Percentiles rank a stretch among this genome's conserved stretches.
Conservation (phyloP, 2,113 vertebrate species). For the Tinamus guttatus region DNA sequence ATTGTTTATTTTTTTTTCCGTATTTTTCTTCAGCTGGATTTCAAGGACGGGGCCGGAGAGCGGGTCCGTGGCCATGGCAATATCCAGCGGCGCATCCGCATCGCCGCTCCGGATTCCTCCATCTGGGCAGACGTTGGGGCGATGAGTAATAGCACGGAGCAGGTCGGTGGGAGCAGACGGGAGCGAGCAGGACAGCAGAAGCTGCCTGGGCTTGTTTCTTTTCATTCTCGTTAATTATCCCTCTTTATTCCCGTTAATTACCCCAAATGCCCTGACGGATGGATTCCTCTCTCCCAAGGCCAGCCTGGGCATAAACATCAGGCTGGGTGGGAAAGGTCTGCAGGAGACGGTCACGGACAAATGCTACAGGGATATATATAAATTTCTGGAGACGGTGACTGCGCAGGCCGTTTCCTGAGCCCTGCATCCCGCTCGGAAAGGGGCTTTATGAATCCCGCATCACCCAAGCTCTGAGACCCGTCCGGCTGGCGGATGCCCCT, state of each 20-base stretch:
- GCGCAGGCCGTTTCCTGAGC: background rate
- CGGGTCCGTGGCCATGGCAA: background rate
- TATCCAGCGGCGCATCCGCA: background rate
- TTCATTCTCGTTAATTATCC: background rate
- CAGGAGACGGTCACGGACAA: background rate
- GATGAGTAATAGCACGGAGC: background rate
- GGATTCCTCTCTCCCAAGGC: background rate
- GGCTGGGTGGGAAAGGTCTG: background rate
- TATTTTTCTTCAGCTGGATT: background rate
- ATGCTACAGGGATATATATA: background rate
- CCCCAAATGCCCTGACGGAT: background rate
- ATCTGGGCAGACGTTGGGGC: too few relatives aligned
- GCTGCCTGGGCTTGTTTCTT: background rate
- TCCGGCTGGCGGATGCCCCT: background rate
- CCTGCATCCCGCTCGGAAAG: background rate
- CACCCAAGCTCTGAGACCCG: background rate
- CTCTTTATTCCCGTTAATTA: background rate
- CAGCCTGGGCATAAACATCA: background rate
- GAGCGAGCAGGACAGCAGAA: background rate
- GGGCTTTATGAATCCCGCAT: background rate
- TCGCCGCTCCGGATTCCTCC: background rate
- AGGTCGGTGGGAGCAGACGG: background rate
- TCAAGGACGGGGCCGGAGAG: background rate
- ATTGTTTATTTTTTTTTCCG: background rate
- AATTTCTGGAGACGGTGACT: too few relatives aligned